These are phyloP conservation scores for Prionailurus viverrinus DNA, from an alignment of 2,113 vertebrate genomes.

Conservation along the genomic window DNA sequence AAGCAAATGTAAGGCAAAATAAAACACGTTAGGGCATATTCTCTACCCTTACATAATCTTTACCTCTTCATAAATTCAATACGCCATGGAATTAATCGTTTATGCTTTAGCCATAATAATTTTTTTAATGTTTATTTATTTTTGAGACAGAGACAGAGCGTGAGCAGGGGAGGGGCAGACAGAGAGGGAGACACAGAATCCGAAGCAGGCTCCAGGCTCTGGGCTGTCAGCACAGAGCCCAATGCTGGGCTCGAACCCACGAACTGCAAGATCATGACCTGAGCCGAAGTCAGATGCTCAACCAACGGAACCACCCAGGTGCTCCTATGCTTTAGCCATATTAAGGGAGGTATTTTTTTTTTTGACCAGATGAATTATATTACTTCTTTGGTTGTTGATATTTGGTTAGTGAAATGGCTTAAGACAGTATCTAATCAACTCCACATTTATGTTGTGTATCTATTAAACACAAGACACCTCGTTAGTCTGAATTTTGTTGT, in stretches of 20 bases:
- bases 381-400: background rate
- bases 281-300: too few relatives aligned
- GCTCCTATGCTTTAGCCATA: background rate
- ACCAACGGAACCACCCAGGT: too few relatives aligned
- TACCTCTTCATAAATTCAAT: background rate
- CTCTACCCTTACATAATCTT: background rate
- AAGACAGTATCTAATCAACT: background rate
- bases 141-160: too few relatives aligned
- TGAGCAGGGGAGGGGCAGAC: too few relatives aligned
- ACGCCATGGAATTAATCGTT: background rate
- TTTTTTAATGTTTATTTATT: background rate
- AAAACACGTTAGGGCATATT: background rate
- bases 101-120: background rate
- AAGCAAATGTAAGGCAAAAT: slow-evolving; percentile 41
- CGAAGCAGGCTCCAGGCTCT: too few relatives aligned
- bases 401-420: background rate
- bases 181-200: too few relatives aligned
- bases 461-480: background rate
- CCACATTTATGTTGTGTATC: background rate
- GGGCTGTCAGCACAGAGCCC: too few relatives aligned
- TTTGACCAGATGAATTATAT: background rate
- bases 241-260: too few relatives aligned
- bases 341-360: background rate
- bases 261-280: too few relatives aligned
- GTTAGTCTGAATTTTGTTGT: background rate